Evolutionary conservation across 2,888 invertebrate genomes (phyloP).

Genomic region (Plebejus argus): DNA sequence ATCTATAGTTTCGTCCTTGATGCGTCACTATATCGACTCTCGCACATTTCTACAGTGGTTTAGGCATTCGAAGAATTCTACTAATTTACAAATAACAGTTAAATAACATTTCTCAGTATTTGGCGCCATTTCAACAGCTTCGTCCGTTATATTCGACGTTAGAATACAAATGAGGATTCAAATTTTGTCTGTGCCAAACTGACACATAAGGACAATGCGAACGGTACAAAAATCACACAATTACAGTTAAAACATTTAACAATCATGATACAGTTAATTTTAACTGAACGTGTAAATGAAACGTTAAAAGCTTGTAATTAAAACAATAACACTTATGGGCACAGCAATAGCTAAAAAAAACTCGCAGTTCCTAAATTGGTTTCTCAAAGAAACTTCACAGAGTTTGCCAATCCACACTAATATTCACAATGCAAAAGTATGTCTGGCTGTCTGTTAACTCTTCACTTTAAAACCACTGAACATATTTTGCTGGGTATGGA

Average conservation of each 20-base stretch:
- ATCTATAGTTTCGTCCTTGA: too few relatives aligned
- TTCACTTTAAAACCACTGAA: too few relatives aligned
- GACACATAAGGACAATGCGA: constrained; percentile 2
- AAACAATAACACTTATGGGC: not conserved
- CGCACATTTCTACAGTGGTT: too few relatives aligned
- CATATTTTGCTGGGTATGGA: too few relatives aligned
- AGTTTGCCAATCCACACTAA: too few relatives aligned
- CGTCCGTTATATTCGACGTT: constrained; percentile 41
- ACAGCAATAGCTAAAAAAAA: too few relatives aligned
- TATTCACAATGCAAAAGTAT: too few relatives aligned
- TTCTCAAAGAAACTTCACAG: too few relatives aligned
- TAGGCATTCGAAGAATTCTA: not conserved
- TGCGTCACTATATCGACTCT: too few relatives aligned
- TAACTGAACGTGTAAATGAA: not conserved
- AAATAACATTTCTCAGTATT: constrained; percentile 19
- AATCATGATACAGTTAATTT: not conserved
- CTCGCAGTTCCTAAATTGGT: too few relatives aligned
- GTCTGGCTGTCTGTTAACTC: too few relatives aligned
- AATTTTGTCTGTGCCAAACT: constrained; percentile 37
- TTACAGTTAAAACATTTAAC: not conserved
- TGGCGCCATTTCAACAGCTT: constrained; percentile 36
- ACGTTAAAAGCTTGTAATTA: not conserved
- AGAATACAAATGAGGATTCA: constrained; percentile 49
- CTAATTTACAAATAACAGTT: not conserved
- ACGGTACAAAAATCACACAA: constrained; percentile 2